Evolutionary conservation across 2,113 vertebrate species (phyloP), one percentile per base, ranked within the genome.

Genomic region (Heterochromis multidens): DNA sequence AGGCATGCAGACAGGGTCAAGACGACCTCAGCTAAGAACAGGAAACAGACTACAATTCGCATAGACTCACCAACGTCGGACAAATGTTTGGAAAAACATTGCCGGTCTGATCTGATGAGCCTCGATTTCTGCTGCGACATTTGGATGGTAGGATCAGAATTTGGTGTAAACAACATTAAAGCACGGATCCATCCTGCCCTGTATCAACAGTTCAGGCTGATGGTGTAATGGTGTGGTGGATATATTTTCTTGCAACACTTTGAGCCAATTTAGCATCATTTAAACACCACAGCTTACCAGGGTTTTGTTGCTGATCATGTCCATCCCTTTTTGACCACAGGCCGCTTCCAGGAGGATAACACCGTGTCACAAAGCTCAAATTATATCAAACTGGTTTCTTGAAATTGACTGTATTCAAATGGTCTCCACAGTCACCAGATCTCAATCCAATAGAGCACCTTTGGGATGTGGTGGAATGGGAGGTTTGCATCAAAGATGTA

Each of bases 271-370:
- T 17, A 43, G 37, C 35, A 10, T 43, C 0, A 43, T 67, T 67
- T 67, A 67, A 67, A 70, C 63, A 70, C 16, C 17, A 49, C 23
- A 43, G 23, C 37, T 14, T 70, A 25, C 37, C 0, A 27, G 8
- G 63, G 37, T 70, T 27, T 27, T 43, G 23, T 5, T 67, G 37
- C 37, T 46, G 37, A 43, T 25, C 14, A 17, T 67, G 37, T 4
- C 63, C 37, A 67, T 67, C 10, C n/a, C 0, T 37, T 27, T 2
- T 43, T 67, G 37, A 67, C 0, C 0, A 43, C 13, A 0, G 4
- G 63, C n/a, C 10, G 63, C 63, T 43, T 67, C n/a, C 0, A 17
- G 25, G 35, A 67, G 40, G 62, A 67, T 43, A 67, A 25, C 35
- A 40, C 21, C 19, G 16, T 3, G 35, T 67, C n/a, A 14, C 35